Evolutionary conservation across 2,888 invertebrate genomes (phyloP).

Genomic region (Opisthograptis luteolata): DNA sequence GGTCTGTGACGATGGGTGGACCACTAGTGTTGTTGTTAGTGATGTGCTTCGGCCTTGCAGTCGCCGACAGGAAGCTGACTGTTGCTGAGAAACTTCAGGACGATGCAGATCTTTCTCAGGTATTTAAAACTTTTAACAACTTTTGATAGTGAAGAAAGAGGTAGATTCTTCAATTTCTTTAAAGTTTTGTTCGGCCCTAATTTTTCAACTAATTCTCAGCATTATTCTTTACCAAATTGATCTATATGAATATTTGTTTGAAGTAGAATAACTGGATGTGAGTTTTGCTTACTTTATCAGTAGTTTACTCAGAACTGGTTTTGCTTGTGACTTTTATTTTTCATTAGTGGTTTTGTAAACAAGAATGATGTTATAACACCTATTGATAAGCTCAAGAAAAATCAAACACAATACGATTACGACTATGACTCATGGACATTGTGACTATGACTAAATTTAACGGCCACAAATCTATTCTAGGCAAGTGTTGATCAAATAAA

Average conservation of each 20-base stretch:
- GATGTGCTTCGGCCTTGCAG: slow-evolving; percentile 60
- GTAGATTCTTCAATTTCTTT: neutral
- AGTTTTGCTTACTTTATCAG: neutral
- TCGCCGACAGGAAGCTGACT: slow-evolving; percentile 75
- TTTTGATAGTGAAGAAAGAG: slow-evolving; percentile 26
- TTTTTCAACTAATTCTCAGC: neutral
- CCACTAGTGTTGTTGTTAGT: slow-evolving; percentile 71
- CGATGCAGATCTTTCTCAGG: slow-evolving; percentile 88
- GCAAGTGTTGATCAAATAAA: too few species aligned
- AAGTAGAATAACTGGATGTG: slow-evolving; percentile 6
- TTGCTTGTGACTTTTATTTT: slow-evolving; percentile 8
- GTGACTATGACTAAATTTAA: too few species aligned
- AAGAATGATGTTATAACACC: neutral
- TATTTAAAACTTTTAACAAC: slow-evolving; percentile 69
- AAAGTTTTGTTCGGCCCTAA: neutral
- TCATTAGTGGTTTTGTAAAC: slow-evolving; percentile 8
- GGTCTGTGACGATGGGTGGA: slow-evolving; percentile 62
- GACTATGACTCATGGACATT: too few species aligned
- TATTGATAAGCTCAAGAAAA: too few species aligned
- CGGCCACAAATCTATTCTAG: too few species aligned
- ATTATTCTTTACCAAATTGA: slow-evolving; percentile 4
- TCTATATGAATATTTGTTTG: neutral
- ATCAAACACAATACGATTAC: too few species aligned
- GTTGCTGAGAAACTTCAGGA: slow-evolving; percentile 86
- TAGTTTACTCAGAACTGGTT: slow-evolving; percentile 14